Conservation (phyloP, 2,888 invertebrate genomes). For the Harpagoxenus sublaevis region DNA sequence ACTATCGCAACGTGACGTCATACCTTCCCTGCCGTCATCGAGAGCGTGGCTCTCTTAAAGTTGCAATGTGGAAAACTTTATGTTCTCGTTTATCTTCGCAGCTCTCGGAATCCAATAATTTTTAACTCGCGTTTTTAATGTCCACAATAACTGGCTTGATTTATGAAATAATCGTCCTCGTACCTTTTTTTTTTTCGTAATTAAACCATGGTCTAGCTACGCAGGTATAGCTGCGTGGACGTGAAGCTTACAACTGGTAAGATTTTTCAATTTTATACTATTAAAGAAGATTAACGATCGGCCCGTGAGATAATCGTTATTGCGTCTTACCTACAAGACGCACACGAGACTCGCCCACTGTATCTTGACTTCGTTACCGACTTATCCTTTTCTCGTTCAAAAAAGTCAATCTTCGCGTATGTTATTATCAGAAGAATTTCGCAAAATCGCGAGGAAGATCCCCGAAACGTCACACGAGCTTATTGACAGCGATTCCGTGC, state of each 20-base stretch:
- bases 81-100: not conserved
- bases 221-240: too few relatives aligned
- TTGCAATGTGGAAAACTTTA: not conserved
- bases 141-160: not conserved
- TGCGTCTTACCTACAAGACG: not conserved
- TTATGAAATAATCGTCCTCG: conserved; percentile 11
- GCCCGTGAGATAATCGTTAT: conserved; percentile 14
- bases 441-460: not conserved
- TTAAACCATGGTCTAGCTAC: not conserved
- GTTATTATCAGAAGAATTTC: not conserved
- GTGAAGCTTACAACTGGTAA: not conserved
- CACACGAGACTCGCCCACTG: not conserved
- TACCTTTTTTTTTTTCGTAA: not conserved
- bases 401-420: not conserved
- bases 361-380: not conserved
- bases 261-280: conserved; percentile 6
- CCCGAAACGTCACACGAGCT: not conserved
- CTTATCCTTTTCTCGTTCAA: not conserved
- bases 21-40: not conserved
- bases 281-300: conserved; percentile 11
- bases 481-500: not conserved
- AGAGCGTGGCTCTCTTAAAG: not conserved
- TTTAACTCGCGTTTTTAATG: not conserved
- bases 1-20: conserved; percentile 27
- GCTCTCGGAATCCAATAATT: not conserved